These are phyloP conservation scores for Hecatera dysodea DNA, from an alignment of 2,888 invertebrate genomes.

Conservation along the genomic window DNA sequence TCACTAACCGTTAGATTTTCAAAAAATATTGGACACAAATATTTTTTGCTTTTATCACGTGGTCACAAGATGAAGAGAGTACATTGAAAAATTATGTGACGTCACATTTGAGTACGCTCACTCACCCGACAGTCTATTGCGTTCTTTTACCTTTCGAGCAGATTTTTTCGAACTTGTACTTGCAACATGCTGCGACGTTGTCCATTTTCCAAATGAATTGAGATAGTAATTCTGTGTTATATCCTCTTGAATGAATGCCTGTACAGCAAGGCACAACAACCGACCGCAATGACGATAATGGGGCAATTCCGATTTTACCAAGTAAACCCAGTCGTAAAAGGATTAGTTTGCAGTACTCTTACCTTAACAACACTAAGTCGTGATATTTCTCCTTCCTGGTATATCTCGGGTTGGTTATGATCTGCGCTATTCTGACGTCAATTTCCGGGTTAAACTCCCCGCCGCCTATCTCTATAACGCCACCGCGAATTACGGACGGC, in stretches of 20 bases:
- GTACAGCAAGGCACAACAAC: neutral
- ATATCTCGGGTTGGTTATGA: slow-evolving; percentile 80
- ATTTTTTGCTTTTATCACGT: no score
- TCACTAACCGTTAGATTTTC: no score
- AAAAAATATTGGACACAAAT: no score
- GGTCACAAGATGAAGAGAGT: no score
- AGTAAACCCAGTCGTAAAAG: neutral
- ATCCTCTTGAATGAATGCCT: no score
- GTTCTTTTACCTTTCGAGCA: no score
- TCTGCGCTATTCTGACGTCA: slow-evolving; percentile 77
- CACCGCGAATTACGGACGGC: slow-evolving; percentile 81
- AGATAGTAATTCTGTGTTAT: neutral
- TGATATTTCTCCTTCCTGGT: slow-evolving; percentile 81
- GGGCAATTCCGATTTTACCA: slow-evolving; percentile 2
- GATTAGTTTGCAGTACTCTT: slow-evolving; percentile 32
- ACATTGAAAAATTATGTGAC: no score
- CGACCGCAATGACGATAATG: slow-evolving; percentile 4
- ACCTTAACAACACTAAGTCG: slow-evolving; percentile 86
- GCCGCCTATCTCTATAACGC: slow-evolving; percentile 78
- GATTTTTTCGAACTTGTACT: neutral
- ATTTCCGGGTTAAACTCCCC: slow-evolving; percentile 71
- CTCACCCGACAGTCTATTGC: no score
- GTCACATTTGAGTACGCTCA: no score
- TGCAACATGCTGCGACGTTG: neutral
- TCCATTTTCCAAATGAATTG: neutral